Evolutionary conservation across 1,140 invertebrate species (phyloP).

Genomic region (Psilanteris sp.): DNA sequence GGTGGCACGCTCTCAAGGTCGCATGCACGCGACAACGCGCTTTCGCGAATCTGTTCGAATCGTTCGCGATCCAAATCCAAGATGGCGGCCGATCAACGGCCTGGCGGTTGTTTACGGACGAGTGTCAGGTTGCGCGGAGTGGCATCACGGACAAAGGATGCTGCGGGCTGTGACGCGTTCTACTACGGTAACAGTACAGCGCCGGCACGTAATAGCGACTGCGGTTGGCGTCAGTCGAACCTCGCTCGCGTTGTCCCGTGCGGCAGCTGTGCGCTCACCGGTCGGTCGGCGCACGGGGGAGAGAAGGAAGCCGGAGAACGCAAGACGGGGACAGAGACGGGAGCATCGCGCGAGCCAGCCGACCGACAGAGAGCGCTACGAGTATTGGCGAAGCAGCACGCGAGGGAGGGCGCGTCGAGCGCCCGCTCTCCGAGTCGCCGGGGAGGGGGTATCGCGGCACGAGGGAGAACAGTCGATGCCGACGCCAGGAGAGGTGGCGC

Average conservation of each 20-base stretch:
- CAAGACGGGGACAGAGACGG: slow-evolving; percentile 33
- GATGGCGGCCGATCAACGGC: slow-evolving; percentile 28
- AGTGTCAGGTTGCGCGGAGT: slow-evolving; percentile 29
- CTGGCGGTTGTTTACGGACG: slow-evolving; percentile 28
- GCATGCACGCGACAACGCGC: slow-evolving; percentile 10
- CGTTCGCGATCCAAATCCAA: slow-evolving; percentile 21
- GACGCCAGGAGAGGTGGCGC: slow-evolving; percentile 27
- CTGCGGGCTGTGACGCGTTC: slow-evolving; percentile 34
- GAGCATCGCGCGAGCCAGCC: neutral
- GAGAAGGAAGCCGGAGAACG: slow-evolving; percentile 43
- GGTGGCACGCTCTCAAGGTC: slow-evolving; percentile 63
- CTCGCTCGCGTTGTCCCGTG: slow-evolving; percentile 54
- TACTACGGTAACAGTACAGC: slow-evolving; percentile 43
- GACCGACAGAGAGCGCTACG: slow-evolving; percentile 10
- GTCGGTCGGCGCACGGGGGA: slow-evolving; percentile 32
- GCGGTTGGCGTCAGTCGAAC: slow-evolving; percentile 57
- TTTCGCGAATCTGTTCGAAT: slow-evolving; percentile 2
- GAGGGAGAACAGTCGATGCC: slow-evolving; percentile 32
- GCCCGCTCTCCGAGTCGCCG: slow-evolving; percentile 1
- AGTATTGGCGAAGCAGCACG: neutral
- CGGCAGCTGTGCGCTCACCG: slow-evolving; percentile 65
- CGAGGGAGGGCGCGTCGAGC: slow-evolving; percentile 9
- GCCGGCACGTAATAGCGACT: slow-evolving; percentile 59
- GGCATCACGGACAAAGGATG: slow-evolving; percentile 60
- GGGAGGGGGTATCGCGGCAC: slow-evolving; percentile 6